phyloP scores from a whole-genome alignment of 1,140 invertebrate species.

The Calosoma granatense region DNA sequence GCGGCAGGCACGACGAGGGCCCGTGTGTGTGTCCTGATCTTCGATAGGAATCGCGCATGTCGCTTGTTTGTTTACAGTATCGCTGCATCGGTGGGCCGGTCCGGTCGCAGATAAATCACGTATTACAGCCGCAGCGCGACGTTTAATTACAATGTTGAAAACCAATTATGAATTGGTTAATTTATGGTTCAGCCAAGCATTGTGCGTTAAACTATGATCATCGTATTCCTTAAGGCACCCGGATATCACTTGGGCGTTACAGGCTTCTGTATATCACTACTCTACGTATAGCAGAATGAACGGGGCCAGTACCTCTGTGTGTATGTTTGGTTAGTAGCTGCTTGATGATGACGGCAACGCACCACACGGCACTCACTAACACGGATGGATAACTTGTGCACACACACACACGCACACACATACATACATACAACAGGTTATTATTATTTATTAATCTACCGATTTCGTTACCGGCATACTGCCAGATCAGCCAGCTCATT shows the following conservation, averaged over 20 bases:
- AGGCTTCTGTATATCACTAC: conserved; percentile 6
- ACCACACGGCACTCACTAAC: too few relatives aligned
- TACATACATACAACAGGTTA: neutral
- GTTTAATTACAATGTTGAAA: conserved; percentile 27
- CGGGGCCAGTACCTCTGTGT: too few relatives aligned
- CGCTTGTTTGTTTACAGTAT: conserved; percentile 22
- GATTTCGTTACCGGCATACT: neutral
- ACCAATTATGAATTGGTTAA: conserved; percentile 26
- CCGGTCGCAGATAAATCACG: conserved; percentile 16
- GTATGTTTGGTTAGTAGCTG: too few relatives aligned
- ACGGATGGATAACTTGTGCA: too few relatives aligned
- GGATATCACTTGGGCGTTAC: neutral
- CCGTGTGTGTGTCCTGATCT: conserved; percentile 15
- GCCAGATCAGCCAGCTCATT: neutral
- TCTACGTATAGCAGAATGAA: too few relatives aligned
- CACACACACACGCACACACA: neutral
- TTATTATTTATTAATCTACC: neutral
- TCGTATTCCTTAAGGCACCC: neutral
- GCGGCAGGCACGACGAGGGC: too few relatives aligned
- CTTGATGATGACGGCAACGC: too few relatives aligned
- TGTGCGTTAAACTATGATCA: conserved; percentile 1
- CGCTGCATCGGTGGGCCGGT: neutral
- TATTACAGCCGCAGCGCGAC: conserved; percentile 19
- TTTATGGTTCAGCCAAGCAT: conserved; percentile 17
- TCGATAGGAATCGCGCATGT: conserved; percentile 21